Evolutionary conservation across 2,797 vertebrate genomes (phyloP).

Genomic region (Linurgus olivaceus): DNA sequence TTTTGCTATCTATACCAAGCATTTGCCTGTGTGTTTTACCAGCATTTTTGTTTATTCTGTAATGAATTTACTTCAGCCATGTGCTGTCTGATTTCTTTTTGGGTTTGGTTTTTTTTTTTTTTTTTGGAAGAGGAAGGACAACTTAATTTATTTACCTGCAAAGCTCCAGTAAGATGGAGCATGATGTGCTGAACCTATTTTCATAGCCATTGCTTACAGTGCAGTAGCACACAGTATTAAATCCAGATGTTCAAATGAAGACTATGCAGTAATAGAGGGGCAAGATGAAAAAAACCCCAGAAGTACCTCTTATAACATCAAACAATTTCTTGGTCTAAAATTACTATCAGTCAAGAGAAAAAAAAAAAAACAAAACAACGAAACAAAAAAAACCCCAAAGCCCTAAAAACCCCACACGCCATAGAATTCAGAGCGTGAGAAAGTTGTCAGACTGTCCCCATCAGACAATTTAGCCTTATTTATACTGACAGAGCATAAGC

Average conservation of each 20-base stretch:
- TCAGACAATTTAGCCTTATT: not conserved
- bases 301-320: not conserved
- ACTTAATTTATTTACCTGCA: not conserved
- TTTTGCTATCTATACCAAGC: not conserved
- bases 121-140: not conserved
- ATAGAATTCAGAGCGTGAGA: not conserved
- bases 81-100: not conserved
- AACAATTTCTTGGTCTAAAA: conserved; percentile 3
- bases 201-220: not conserved
- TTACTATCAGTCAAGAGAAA: not conserved
- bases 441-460: not conserved
- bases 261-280: not conserved
- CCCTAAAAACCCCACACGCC: accelerated
- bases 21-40: not conserved
- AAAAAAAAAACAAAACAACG: not conserved
- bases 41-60: not conserved
- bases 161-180: not conserved
- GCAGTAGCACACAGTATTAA: not conserved
- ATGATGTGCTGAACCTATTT: not conserved
- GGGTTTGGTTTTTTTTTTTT: too few relatives aligned
- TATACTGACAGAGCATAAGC: not conserved
- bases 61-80: not conserved
- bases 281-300: not conserved
- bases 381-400: not conserved
- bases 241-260: not conserved